Conservation (phyloP, 1,140 invertebrate species). For the Platyscapa corneri region DNA sequence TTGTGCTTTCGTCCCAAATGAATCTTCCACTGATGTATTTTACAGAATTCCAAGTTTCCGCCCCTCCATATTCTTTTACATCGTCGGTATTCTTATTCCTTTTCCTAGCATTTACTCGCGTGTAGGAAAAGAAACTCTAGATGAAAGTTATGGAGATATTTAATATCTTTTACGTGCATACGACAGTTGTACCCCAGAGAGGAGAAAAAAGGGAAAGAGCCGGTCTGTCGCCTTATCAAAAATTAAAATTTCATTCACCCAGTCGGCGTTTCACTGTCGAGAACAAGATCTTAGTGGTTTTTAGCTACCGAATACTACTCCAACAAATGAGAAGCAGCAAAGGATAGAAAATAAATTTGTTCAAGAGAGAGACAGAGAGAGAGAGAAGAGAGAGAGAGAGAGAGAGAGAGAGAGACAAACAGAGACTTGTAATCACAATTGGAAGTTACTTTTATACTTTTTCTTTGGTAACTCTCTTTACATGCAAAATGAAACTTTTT, state of each 20-base stretch:
- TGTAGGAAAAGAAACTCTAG: slow-evolving; percentile 10
- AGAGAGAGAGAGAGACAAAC: slow-evolving; percentile 4
- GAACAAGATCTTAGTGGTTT: slow-evolving; percentile 49
- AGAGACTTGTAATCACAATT: slow-evolving; percentile 58
- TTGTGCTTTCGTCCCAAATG: neutral
- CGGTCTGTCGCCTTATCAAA: slow-evolving; percentile 66
- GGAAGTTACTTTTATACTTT: slow-evolving; percentile 58
- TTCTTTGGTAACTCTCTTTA: slow-evolving; percentile 16
- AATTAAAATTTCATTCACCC: slow-evolving; percentile 72
- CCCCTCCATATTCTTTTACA: neutral
- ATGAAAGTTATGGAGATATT: slow-evolving; percentile 59
- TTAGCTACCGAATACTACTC: slow-evolving; percentile 31
- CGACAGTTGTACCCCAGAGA: slow-evolving; percentile 40
- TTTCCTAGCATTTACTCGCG: slow-evolving; percentile 5
- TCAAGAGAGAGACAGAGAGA: too few relatives aligned
- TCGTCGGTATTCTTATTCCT: slow-evolving; percentile 40
- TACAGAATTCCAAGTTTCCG: slow-evolving; percentile 2
- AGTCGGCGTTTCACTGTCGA: slow-evolving; percentile 57
- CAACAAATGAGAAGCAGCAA: slow-evolving; percentile 50
- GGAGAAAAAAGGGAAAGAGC: slow-evolving; percentile 49
- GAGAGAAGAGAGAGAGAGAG: slow-evolving; percentile 25
- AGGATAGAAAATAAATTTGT: slow-evolving; percentile 32
- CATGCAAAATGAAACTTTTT: neutral
- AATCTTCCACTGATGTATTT: slow-evolving; percentile 32
- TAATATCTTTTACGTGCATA: slow-evolving; percentile 64